Evolutionary conservation across 2,797 vertebrate genomes (phyloP), one percentile per base, ranked within the genome.

Genomic region (Botia kubotai): DNA sequence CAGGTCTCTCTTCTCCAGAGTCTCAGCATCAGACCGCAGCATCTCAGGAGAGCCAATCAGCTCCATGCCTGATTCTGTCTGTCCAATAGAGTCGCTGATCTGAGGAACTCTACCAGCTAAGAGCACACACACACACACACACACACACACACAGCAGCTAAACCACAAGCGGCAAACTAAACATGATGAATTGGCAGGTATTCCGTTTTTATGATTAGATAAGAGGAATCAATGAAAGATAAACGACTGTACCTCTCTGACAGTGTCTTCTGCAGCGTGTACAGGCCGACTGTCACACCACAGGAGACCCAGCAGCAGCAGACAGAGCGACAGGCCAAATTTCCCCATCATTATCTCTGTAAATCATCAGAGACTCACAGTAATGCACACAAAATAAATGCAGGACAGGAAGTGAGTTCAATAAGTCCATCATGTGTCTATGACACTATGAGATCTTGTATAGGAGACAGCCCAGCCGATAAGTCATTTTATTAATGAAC

Each of bases 1-100:
- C 19, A 84, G 73, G 57, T 82, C 39, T 53, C 85, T 86, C 82
- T 84, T 84, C n/a, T 69, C 72, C 69, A 77, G 1, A 19, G 62
- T n/a, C 16, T 79, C 79, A 26, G 39, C 14, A 26, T 72, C 26
- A 21, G 43, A 4, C 76, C 67, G 55, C 66, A 53, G 67, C 16
- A 53, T 29, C 6, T 69, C 68, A 5, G 62, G 23, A 75, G 72
- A 67, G 8, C 1, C 72, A 29, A 33, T 58, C 60, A 65, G 26
- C 33, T 58, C 53, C 43, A 33, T 60, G 33, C 79, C 75, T 6
- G 46, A 46, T n/a, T 4, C 66, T 72, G 39, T 10, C 53, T 46
- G n/a, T 66, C 33, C 13, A 16, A 39, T 13, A n/a, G 19, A 29
- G 46, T 19, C 69, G 72, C 21, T 12, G 43, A 58, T 67, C 26